Evolutionary conservation across 2,113 vertebrate genomes (phyloP).

Genomic region (Furnarius figulus): DNA sequence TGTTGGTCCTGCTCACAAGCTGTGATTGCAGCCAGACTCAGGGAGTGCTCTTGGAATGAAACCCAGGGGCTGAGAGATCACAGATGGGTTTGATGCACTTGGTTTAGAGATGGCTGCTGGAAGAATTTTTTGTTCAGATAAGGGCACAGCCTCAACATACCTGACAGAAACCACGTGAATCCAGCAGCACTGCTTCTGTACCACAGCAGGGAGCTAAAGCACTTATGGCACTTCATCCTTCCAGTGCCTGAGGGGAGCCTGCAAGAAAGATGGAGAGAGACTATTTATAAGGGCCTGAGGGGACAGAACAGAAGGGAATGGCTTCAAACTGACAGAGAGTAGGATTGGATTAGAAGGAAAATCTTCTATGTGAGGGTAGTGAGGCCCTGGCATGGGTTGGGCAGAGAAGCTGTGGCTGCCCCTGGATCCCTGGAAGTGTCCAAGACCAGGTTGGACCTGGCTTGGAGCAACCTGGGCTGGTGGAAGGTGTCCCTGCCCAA

Average conservation of each 20-base stretch:
- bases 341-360: background rate
- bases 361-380: background rate
- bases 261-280: background rate
- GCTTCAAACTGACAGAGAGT: background rate
- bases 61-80: background rate
- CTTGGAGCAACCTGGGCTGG: background rate
- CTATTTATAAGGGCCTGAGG: background rate
- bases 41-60: background rate
- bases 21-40: background rate
- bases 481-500: background rate
- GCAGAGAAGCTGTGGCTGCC: background rate
- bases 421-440: background rate
- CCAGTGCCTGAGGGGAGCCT: background rate
- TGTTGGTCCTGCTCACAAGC: background rate
- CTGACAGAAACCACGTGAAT: fast-evolving
- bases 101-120: background rate
- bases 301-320: background rate
- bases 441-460: background rate
- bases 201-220: background rate
- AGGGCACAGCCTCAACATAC: background rate
- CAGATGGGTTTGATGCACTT: background rate
- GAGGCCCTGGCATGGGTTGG: background rate
- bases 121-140: background rate
- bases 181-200: background rate
- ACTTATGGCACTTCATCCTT: background rate